Evolutionary conservation across 1,140 invertebrate genomes (phyloP), one percentile per base, ranked within the genome.

Genomic region (Apis laboriosa): DNA sequence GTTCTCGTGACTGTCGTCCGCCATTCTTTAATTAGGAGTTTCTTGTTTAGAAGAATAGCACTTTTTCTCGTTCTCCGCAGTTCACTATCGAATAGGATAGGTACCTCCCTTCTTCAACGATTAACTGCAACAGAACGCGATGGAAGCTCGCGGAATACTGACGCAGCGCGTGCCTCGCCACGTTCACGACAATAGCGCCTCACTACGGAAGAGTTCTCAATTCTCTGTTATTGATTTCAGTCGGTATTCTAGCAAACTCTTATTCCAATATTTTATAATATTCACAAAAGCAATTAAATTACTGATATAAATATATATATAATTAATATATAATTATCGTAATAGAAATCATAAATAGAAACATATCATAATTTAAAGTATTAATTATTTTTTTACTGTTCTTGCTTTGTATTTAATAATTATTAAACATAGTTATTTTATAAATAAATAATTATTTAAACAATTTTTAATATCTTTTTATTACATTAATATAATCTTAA

Each of bases 1-100:
- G 89, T 96, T 96, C 88, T 94, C 93, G 88, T 94, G 92, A 55
- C 91, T 91, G 84, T 94, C 94, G 87, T 94, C 93, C 90, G 93
- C 93, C 93, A 94, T 94, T 91, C 86, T 81, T 74, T 9, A 13
- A 2, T 84, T 70, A 84, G 19, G 67, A 68, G 28, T 68, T 72
- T 15, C 74, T 51, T 72, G n/a, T 49, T 79, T 34, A 49, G 64
- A 8, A 58, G 75, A 75, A 88, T 89, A 85, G 79, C 88, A 90
- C 88, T 91, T 82, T 87, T 83, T 70, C 60, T 76, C 58, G 64
- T 85, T 56, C 78, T 71, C 73, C 73, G 72, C 66, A 78, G 55
- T 55, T 79, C 82, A 66, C 82, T 63, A 56, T 34, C 61, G 64
- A 67, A 74, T 53, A 34, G 63, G 63, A 74, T 51, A 43, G 24